Evolutionary conservation across 2,113 vertebrate genomes (phyloP).

Genomic region (Neodon shergylaensis): DNA sequence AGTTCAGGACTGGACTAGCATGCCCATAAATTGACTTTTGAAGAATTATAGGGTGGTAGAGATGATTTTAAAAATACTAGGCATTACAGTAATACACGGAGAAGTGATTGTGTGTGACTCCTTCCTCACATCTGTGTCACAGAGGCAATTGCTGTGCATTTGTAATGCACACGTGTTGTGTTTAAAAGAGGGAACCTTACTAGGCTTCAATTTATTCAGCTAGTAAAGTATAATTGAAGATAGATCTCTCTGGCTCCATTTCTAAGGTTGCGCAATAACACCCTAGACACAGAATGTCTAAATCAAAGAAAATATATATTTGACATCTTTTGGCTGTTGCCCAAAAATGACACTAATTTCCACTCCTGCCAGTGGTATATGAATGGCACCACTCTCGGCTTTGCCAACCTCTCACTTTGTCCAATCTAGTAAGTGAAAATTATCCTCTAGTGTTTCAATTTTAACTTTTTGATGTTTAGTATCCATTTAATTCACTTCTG

Average conservation of each 20-base stretch:
- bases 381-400: neutral
- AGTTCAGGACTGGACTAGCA: neutral
- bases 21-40: slow-evolving; percentile 27
- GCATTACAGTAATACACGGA: neutral
- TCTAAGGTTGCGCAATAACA: neutral
- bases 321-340: neutral
- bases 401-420: slow-evolving; percentile 2
- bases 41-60: neutral
- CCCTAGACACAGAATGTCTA: neutral
- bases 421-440: slow-evolving; percentile 13
- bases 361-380: neutral
- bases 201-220: slow-evolving; percentile 3
- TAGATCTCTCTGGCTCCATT: neutral
- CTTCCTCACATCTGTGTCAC: neutral
- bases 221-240: neutral
- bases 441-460: neutral
- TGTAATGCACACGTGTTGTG: neutral
- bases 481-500: slow-evolving; percentile 20
- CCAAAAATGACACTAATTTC: neutral
- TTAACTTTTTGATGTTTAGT: neutral
- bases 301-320: slow-evolving; percentile 15
- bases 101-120: neutral
- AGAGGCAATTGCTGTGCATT: neutral
- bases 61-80: neutral
- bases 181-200: neutral